These are phyloP conservation scores for Magallana ariakensis DNA, from an alignment of 1,140 invertebrate species.

Conservation along the genomic window DNA sequence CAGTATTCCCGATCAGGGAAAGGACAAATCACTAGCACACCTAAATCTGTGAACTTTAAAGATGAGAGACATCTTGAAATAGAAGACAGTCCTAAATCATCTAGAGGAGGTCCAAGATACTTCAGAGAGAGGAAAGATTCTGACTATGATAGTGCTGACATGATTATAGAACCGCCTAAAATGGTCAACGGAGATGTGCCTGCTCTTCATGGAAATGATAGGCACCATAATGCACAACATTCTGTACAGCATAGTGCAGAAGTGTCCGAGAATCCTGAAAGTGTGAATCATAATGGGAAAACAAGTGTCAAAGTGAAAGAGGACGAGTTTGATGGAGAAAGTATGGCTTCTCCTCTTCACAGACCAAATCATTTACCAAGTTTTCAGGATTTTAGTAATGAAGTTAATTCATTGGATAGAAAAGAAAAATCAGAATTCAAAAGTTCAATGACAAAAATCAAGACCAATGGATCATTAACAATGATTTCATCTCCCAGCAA, in stretches of 20 bases:
- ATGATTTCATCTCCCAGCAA: slow-evolving; percentile 73
- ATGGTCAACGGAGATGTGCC: slow-evolving; percentile 13
- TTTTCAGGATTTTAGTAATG: slow-evolving; percentile 60
- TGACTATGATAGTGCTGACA: slow-evolving; percentile 14
- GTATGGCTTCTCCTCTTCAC: slow-evolving; percentile 38
- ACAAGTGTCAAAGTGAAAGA: slow-evolving; percentile 15
- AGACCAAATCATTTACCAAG: slow-evolving; percentile 59
- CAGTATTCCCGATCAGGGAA: not conserved
- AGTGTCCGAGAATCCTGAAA: not conserved
- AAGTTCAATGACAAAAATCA: slow-evolving; percentile 80
- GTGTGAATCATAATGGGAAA: not conserved
- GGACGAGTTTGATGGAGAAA: slow-evolving; percentile 20
- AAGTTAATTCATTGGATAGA: slow-evolving; percentile 63
- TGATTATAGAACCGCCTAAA: slow-evolving; percentile 18
- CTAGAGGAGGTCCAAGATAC: not conserved
- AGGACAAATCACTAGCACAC: slow-evolving; percentile 10
- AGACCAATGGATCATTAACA: slow-evolving; percentile 77
- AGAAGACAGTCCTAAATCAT: not conserved
- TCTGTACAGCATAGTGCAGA: not conserved
- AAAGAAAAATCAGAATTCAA: slow-evolving; percentile 68
- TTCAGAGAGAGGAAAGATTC: slow-evolving; percentile 15
- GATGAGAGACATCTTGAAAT: not conserved
- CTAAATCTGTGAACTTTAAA: slow-evolving; percentile 16
- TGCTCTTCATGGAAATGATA: slow-evolving; percentile 11
- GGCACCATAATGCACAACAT: not conserved